Evolutionary conservation across 2,113 vertebrate species (phyloP).

Genomic region (Datnioides undecimradiatus): DNA sequence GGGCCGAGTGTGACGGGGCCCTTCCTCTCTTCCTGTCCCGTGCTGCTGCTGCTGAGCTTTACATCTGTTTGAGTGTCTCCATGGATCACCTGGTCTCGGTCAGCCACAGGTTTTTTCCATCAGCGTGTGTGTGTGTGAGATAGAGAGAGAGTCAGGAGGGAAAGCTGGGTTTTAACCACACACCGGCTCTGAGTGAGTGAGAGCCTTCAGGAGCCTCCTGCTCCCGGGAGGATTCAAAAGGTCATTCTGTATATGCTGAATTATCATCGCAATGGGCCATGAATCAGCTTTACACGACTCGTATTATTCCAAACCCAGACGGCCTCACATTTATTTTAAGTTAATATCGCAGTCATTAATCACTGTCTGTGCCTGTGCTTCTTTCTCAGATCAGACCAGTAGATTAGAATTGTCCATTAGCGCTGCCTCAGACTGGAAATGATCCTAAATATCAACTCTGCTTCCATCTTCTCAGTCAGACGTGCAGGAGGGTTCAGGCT

Average conservation of each 20-base stretch:
- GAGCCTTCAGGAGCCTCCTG: constrained; percentile 3
- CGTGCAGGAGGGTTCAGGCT: neutral
- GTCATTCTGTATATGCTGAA: neutral
- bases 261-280: constrained; percentile 4
- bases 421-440: neutral
- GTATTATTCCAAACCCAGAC: neutral
- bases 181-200: neutral
- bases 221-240: neutral
- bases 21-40: neutral
- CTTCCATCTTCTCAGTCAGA: neutral
- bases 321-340: neutral
- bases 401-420: neutral
- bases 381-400: neutral
- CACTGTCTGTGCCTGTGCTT: neutral
- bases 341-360: neutral
- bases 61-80: neutral
- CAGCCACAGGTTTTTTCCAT: neutral
- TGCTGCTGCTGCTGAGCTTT: neutral
- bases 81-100: neutral
- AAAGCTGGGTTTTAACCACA: neutral
- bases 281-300: constrained; percentile 1
- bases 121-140: neutral
- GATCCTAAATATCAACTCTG: neutral
- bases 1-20: neutral
- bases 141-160: neutral